Evolutionary conservation across 2,888 invertebrate genomes (phyloP).

Genomic region (Colostygia pectinataria): DNA sequence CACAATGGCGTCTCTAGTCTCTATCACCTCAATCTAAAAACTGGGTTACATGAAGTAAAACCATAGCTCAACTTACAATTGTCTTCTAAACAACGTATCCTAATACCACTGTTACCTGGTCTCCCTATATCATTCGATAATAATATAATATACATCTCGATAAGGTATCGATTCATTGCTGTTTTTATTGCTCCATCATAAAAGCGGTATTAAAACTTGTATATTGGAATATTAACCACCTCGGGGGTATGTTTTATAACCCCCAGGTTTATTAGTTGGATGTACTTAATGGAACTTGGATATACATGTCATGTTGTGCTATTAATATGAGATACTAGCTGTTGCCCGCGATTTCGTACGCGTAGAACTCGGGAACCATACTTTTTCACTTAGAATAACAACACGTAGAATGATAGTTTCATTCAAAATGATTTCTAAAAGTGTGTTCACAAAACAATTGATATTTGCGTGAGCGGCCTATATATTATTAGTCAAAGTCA

Average conservation of each 20-base stretch:
- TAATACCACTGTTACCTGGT: slow-evolving; percentile 5
- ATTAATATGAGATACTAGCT: slow-evolving; percentile 8
- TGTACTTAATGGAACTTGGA: no score
- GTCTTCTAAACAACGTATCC: background rate
- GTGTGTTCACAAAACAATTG: no score
- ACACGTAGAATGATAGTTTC: no score
- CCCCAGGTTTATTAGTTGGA: slow-evolving; percentile 13
- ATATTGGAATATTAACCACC: slow-evolving; percentile 40
- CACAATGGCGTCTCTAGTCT: no score
- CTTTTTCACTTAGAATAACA: no score
- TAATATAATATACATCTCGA: slow-evolving; percentile 27
- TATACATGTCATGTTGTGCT: slow-evolving; percentile 3
- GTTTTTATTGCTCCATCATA: slow-evolving; percentile 52
- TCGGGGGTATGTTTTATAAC: slow-evolving; percentile 31
- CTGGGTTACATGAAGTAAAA: slow-evolving; percentile 10
- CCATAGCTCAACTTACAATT: slow-evolving; percentile 4
- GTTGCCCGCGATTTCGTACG: no score
- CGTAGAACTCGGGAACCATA: no score
- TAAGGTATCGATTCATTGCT: slow-evolving; percentile 46
- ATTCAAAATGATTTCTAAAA: no score
- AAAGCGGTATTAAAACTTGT: slow-evolving; percentile 46
- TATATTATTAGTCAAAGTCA: no score
- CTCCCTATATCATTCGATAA: slow-evolving; percentile 3
- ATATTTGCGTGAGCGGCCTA: no score
- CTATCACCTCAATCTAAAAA: slow-evolving; percentile 5